phyloP scores from a whole-genome alignment of 2,797 vertebrate species.

The Perodicticus potto region DNA sequence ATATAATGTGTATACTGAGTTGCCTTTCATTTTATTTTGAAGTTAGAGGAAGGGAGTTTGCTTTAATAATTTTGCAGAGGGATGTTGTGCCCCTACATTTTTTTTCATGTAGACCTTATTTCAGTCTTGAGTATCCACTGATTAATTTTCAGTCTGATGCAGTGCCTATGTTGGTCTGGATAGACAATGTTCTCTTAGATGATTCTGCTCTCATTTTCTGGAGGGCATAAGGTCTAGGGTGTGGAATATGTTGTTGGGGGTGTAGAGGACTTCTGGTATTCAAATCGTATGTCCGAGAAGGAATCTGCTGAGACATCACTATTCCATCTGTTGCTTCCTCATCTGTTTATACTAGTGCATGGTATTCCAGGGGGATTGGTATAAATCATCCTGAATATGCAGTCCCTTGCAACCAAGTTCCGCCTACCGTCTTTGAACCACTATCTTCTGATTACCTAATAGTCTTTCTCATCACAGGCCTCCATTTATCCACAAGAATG shows the following conservation, averaged over 20 bases:
- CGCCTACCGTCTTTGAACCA: neutral
- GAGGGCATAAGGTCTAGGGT: neutral
- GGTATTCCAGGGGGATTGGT: neutral
- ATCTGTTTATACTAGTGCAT: neutral
- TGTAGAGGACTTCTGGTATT: neutral
- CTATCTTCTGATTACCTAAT: neutral
- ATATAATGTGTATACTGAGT: neutral
- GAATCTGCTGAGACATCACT: conserved; percentile 21
- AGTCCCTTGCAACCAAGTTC: neutral
- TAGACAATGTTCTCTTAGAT: conserved; percentile 22
- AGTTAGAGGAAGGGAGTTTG: neutral
- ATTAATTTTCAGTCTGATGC: conserved; percentile 35
- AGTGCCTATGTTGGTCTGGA: neutral
- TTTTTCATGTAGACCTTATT: conserved; percentile 34
- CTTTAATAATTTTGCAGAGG: neutral
- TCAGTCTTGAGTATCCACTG: conserved; percentile 27
- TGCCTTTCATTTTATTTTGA: conserved; percentile 58
- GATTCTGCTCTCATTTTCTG: conserved; percentile 26
- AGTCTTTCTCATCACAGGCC: neutral
- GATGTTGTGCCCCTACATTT: neutral
- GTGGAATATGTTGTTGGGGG: neutral
- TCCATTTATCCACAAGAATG: conserved; percentile 27
- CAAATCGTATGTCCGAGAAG: neutral
- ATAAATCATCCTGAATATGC: conserved; percentile 2
- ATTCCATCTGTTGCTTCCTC: neutral